Percentiles rank a stretch among this genome's conserved stretches.
Evolutionary conservation across 2,888 invertebrate genomes (phyloP).

Genomic region (Tipula vernalis): DNA sequence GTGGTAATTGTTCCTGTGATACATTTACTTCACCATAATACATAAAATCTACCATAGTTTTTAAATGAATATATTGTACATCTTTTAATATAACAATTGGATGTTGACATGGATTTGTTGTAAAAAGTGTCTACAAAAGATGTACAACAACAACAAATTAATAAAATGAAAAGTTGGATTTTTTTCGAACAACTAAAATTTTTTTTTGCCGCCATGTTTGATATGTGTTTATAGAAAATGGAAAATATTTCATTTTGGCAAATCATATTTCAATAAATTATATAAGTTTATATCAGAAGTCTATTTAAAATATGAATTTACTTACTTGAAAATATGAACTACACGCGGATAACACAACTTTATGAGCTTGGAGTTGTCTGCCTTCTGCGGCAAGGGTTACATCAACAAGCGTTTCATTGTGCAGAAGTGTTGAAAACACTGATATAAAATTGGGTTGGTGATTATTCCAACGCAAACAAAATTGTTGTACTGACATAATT

Average conservation of each 20-base stretch:
- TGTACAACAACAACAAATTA: constrained; percentile 13
- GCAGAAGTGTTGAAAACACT: constrained; percentile 71
- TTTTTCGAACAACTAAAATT: neutral
- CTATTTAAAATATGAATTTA: constrained; percentile 11
- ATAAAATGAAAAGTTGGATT: neutral
- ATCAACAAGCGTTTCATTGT: constrained; percentile 74
- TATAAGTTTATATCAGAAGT: neutral
- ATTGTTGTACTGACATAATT: constrained; percentile 58
- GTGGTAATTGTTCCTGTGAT: constrained; percentile 73
- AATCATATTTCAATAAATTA: neutral
- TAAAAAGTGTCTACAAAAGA: constrained; percentile 56
- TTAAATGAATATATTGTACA: constrained; percentile 72
- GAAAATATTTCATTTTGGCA: neutral
- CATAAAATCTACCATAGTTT: constrained; percentile 85
- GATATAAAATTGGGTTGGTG: constrained; percentile 88
- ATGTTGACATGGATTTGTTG: constrained; percentile 76
- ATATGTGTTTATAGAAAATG: neutral
- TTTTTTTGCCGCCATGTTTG: constrained; percentile 8
- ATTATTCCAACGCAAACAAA: constrained; percentile 82
- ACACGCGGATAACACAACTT: constrained; percentile 80
- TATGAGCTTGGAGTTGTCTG: constrained; percentile 75
- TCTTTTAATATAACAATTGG: constrained; percentile 84
- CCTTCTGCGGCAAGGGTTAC: constrained; percentile 88
- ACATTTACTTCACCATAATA: constrained; percentile 88
- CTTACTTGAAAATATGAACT: constrained; percentile 84